phyloP scores from a whole-genome alignment of 2,888 invertebrate species.

The Metallyticus violacea region DNA sequence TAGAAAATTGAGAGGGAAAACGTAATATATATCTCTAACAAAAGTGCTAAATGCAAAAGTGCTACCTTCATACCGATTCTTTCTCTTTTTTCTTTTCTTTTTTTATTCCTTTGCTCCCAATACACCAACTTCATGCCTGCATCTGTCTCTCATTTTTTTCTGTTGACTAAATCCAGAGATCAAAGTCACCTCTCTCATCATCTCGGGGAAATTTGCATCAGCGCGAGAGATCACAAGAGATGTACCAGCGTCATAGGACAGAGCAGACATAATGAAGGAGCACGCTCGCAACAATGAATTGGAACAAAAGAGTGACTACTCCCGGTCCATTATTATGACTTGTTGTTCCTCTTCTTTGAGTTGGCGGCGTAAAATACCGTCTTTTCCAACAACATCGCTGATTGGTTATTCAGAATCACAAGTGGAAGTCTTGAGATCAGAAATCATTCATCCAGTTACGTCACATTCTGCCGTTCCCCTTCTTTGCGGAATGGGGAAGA shows the following conservation, averaged over 20 bases:
- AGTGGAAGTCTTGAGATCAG: not conserved
- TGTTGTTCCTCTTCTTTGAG: not conserved
- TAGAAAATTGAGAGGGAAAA: not conserved
- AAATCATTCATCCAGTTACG: not conserved
- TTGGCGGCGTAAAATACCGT: not conserved
- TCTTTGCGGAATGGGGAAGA: too few species aligned
- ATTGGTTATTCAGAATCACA: not conserved
- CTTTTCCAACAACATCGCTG: not conserved
- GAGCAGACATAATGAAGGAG: not conserved
- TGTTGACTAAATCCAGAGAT: not conserved
- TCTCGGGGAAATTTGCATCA: constrained; percentile 1
- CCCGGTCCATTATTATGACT: not conserved
- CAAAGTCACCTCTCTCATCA: not conserved
- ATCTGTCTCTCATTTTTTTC: not conserved
- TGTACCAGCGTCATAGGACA: not conserved
- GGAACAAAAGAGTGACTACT: not conserved
- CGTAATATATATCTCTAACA: not conserved
- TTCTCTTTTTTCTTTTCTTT: too few species aligned
- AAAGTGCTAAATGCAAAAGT: too few species aligned
- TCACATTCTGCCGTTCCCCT: not conserved
- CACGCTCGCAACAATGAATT: not conserved
- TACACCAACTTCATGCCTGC: not conserved
- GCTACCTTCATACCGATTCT: not conserved
- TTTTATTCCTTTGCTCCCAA: not conserved
- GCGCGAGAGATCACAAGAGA: constrained; percentile 10